Evolutionary conservation across 1,140 invertebrate species (phyloP).

Genomic region (Sipha flava): DNA sequence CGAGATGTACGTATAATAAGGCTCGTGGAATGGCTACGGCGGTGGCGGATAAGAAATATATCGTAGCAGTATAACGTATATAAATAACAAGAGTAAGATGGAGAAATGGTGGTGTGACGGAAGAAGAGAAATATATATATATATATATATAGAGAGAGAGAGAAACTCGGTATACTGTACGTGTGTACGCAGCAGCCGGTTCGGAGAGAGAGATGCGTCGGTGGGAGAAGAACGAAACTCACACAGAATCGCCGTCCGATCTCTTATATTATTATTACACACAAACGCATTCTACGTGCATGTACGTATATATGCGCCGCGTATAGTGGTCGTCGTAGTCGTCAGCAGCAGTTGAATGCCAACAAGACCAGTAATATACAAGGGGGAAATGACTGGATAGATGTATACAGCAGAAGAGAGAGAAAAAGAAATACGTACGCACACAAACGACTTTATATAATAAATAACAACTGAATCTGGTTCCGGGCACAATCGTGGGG

Average conservation of each 20-base stretch:
- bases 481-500: slow-evolving; percentile 9
- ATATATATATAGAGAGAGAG: too few species aligned
- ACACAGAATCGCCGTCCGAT: slow-evolving; percentile 6
- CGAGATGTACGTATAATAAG: neutral
- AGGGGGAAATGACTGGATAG: slow-evolving; percentile 26
- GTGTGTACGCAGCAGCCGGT: neutral
- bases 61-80: neutral
- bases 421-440: neutral
- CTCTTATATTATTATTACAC: slow-evolving; percentile 20
- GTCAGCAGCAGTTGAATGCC: slow-evolving; percentile 27
- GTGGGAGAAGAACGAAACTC: neutral
- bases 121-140: neutral
- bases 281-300: neutral
- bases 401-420: neutral
- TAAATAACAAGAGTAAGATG: neutral
- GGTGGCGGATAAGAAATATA: neutral
- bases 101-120: neutral
- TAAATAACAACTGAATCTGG: slow-evolving; percentile 32
- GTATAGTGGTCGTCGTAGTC: neutral
- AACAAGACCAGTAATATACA: slow-evolving; percentile 22
- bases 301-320: neutral
- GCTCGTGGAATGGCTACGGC: neutral
- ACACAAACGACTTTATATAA: slow-evolving; percentile 26
- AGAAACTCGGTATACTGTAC: neutral
- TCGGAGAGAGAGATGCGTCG: neutral